Evolutionary conservation across 2,797 vertebrate genomes (phyloP).

Genomic region (Sebastes melanostomus): DNA sequence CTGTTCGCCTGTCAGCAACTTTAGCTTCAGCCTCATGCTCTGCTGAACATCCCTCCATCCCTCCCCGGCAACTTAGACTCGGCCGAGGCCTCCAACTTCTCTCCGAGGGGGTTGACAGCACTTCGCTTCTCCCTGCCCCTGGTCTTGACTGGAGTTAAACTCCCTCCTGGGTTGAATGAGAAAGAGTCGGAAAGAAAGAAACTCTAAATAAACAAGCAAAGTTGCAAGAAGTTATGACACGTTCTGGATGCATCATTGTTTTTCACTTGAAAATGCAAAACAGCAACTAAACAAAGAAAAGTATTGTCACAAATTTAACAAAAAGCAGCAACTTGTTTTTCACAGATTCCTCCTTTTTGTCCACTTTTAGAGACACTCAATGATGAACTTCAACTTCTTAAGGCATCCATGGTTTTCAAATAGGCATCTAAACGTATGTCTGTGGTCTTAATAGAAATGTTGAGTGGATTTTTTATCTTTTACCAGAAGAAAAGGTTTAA

Average conservation of each 20-base stretch:
- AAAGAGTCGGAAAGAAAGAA: conserved; percentile 17
- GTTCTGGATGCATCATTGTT: neutral
- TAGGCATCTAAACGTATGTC: neutral
- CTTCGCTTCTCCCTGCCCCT: conserved; percentile 49
- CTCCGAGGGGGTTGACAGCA: conserved; percentile 67
- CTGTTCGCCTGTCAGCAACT: conserved; percentile 76
- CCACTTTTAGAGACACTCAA: neutral
- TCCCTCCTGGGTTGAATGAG: conserved; percentile 54
- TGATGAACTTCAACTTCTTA: neutral
- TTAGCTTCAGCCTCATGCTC: conserved; percentile 73
- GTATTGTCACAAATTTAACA: neutral
- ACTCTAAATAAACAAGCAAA: conserved; percentile 53
- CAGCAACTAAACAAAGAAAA: no score
- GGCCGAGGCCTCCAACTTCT: conserved; percentile 68
- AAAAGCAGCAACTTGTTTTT: neutral
- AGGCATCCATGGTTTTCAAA: no score
- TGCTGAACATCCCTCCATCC: conserved; percentile 71
- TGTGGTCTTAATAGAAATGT: neutral
- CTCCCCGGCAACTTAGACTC: conserved; percentile 48
- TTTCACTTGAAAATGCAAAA: neutral
- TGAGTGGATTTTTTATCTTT: neutral
- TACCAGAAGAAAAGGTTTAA: neutral
- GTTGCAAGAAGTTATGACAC: conserved; percentile 12
- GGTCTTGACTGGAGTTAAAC: conserved; percentile 52
- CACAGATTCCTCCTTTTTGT: neutral